These are phyloP conservation scores for Odocoileus hemionus DNA, from an alignment of 2,113 vertebrate species.

Conservation along the genomic window DNA sequence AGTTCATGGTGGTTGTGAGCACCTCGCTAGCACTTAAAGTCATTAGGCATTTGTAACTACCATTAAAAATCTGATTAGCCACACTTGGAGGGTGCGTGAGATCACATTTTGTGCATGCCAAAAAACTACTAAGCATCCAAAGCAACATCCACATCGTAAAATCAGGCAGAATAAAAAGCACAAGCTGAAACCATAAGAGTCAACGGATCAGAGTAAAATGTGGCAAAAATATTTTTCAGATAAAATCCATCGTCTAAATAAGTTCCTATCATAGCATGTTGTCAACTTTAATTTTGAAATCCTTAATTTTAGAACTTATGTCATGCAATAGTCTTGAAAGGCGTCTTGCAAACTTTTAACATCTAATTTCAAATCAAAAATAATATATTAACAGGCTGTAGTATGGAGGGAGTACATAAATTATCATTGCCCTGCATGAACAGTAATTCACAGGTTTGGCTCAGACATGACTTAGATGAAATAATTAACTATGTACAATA, in stretches of 20 bases:
- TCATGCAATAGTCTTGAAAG: constrained; percentile 28
- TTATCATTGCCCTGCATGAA: constrained; percentile 27
- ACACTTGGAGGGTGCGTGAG: not conserved
- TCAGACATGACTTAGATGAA: constrained; percentile 50
- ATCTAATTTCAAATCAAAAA: not conserved
- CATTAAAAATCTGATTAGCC: not conserved
- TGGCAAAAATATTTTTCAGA: not conserved
- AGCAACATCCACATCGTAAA: not conserved
- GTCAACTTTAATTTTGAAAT: constrained; percentile 42
- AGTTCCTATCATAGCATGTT: constrained; percentile 5
- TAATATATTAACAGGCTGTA: constrained; percentile 52
- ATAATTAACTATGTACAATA: constrained; percentile 66
- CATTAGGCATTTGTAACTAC: not conserved
- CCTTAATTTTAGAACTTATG: constrained; percentile 26
- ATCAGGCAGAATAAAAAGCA: not conserved
- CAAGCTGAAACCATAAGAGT: not conserved
- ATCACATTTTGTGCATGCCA: not conserved
- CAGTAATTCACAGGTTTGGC: constrained; percentile 33
- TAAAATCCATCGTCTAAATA: not conserved
- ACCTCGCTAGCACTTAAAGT: not conserved
- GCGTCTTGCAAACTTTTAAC: constrained; percentile 43
- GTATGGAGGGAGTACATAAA: constrained; percentile 24
- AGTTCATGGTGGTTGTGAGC: not conserved
- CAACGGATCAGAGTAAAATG: not conserved
- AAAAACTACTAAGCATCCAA: not conserved